These are phyloP conservation scores for Nycticebus coucang DNA, from an alignment of 2,113 vertebrate species.

Conservation along the genomic window DNA sequence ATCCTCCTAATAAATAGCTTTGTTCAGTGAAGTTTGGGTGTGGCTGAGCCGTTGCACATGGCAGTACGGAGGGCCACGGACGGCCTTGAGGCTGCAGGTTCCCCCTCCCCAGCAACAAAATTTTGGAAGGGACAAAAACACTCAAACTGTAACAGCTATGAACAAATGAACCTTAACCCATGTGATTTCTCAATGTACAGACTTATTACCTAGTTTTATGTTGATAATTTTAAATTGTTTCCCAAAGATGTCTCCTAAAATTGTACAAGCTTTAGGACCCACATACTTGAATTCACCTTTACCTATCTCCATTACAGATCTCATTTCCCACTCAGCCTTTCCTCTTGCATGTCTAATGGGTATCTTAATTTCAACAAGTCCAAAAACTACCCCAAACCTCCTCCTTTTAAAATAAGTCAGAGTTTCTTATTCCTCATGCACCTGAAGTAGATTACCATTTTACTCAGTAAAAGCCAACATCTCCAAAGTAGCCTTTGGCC, in stretches of 20 bases:
- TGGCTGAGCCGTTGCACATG: too few relatives aligned
- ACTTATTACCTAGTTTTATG: background rate
- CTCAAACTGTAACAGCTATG: background rate
- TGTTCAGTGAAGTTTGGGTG: too few relatives aligned
- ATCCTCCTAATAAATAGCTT: too few relatives aligned
- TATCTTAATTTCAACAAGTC: background rate
- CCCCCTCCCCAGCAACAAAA: background rate
- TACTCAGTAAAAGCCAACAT: background rate
- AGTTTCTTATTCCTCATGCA: background rate
- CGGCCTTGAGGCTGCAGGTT: too few relatives aligned
- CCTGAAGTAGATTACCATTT: background rate
- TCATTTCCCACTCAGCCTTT: background rate
- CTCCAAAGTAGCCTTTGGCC: background rate
- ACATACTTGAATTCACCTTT: background rate
- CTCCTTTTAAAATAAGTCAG: background rate
- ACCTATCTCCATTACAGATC: background rate
- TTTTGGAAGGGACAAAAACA: background rate
- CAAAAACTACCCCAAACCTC: background rate
- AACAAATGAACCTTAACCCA: background rate
- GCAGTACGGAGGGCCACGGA: too few relatives aligned
- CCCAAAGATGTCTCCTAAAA: background rate
- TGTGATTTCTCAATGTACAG: background rate
- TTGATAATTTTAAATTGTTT: conserved; percentile 34
- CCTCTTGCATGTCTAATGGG: background rate
- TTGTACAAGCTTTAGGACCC: background rate